These are phyloP conservation scores for Pycnonotus jocosus DNA, from an alignment of 2,113 vertebrate genomes.

Conservation along the genomic window DNA sequence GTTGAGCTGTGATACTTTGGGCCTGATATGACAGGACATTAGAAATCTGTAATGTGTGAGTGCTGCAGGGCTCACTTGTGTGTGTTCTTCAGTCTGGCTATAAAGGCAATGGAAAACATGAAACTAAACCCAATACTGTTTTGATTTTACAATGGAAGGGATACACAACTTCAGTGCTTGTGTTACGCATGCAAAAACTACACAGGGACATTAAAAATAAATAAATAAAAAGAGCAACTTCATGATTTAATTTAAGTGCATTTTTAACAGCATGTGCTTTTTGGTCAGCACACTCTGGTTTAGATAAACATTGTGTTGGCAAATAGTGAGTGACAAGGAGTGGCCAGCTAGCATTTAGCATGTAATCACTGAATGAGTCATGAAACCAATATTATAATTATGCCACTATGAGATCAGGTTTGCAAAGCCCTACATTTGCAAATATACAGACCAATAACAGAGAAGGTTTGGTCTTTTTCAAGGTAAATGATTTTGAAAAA, in stretches of 20 bases:
- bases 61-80: background rate
- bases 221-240: background rate
- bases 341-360: constrained; percentile 12
- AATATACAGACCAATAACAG: background rate
- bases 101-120: background rate
- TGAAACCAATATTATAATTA: constrained; percentile 28
- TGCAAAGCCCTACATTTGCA: background rate
- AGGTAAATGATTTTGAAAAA: background rate
- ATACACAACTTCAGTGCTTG: background rate
- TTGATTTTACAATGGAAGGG: background rate
- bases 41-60: fast-evolving
- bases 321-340: constrained; percentile 56
- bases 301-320: constrained; percentile 37
- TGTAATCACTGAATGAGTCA: constrained; percentile 47
- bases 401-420: constrained; percentile 35
- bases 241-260: background rate
- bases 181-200: background rate
- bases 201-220: background rate
- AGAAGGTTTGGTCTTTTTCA: background rate
- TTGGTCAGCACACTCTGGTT: constrained; percentile 11
- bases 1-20: background rate
- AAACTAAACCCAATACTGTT: background rate
- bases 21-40: fast-evolving
- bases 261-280: constrained; percentile 28
- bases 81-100: background rate